Conservation (phyloP, 2,113 vertebrate species). For the Nymphicus hollandicus region DNA sequence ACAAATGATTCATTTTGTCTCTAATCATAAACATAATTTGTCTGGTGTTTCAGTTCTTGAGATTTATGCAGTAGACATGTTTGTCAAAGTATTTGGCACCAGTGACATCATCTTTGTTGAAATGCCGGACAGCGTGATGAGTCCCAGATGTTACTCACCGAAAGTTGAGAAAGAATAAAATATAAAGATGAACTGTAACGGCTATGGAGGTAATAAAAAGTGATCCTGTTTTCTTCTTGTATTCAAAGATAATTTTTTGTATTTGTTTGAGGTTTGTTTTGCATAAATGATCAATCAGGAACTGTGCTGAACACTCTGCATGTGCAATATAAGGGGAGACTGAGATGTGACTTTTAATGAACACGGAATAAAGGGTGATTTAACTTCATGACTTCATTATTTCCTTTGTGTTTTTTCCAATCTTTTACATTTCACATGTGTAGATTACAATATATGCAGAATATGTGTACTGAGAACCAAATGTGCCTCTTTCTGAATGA, state of each 20-base stretch:
- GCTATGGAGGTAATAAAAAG: background rate
- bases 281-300: background rate
- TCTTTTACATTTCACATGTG: background rate
- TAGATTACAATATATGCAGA: constrained; percentile 10
- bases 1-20: constrained; percentile 14
- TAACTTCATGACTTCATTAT: background rate
- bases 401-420: background rate
- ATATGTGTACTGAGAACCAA: background rate
- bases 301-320: background rate
- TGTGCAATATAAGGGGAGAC: background rate
- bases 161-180: background rate
- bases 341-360: background rate
- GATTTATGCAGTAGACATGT: constrained; percentile 51
- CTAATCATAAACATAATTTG: constrained; percentile 2
- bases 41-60: constrained; percentile 14
- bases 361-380: background rate
- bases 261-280: background rate
- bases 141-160: constrained; percentile 55
- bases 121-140: constrained; percentile 7
- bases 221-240: background rate
- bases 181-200: background rate
- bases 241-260: constrained; percentile 6
- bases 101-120: constrained; percentile 49
- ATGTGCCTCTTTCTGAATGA: background rate
- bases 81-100: constrained; percentile 47